A percentile compares a stretch with the other conserved stretches of the same genome.
Conservation (phyloP, 2,113 vertebrate species). For the Bubo bubo region DNA sequence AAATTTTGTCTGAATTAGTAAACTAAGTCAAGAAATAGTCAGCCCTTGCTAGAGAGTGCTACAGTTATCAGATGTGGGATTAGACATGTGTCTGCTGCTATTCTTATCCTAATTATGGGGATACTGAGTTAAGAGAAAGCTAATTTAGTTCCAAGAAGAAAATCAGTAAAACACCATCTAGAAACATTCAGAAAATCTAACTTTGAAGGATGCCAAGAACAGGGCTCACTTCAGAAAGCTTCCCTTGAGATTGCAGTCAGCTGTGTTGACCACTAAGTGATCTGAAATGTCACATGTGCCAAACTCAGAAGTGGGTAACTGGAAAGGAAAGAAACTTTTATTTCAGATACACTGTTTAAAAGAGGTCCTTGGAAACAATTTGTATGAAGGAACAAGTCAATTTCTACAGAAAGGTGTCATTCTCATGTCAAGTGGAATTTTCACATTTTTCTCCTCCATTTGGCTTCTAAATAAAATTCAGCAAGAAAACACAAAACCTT, state of each 20-base stretch:
- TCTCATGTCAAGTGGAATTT: background rate
- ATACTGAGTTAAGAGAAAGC: background rate
- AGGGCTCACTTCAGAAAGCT: background rate
- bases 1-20: background rate
- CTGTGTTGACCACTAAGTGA: background rate
- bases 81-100: background rate
- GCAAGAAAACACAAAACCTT: background rate
- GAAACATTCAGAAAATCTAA: background rate
- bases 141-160: background rate
- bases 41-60: background rate
- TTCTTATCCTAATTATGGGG: background rate
- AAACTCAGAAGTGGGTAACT: background rate
- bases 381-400: background rate
- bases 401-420: background rate
- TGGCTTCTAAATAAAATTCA: background rate
- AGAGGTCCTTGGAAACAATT: background rate
- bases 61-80: background rate
- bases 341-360: background rate
- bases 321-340: background rate
- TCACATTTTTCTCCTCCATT: background rate
- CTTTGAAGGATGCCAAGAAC: background rate
- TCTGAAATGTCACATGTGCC: background rate
- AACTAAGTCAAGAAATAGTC: background rate
- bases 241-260: background rate
- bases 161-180: background rate